Evolutionary conservation across 2,113 vertebrate genomes (phyloP).

Genomic region (Dasyurus viverrinus): DNA sequence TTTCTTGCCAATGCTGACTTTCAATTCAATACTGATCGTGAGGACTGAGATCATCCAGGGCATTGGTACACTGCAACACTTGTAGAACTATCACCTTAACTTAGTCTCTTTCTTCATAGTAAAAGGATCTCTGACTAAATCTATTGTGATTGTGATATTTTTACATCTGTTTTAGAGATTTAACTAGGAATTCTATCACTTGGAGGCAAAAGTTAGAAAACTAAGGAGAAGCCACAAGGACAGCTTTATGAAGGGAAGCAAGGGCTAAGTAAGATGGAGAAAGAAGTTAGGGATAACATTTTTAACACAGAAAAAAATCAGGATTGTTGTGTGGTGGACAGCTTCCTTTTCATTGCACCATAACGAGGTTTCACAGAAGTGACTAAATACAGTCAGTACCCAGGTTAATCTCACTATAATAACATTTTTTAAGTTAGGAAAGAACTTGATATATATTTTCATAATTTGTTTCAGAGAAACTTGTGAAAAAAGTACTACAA

Average conservation of each 20-base stretch:
- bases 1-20: too few species aligned
- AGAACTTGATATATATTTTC: neutral
- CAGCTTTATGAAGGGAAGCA: neutral
- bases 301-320: too few species aligned
- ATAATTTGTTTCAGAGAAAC: neutral
- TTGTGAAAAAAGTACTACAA: neutral
- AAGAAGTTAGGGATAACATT: neutral
- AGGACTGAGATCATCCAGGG: too few species aligned
- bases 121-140: too few species aligned
- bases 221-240: neutral
- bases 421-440: neutral
- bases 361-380: neutral
- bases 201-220: neutral
- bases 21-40: too few species aligned
- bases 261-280: neutral
- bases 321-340: neutral
- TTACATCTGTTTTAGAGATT: too few species aligned
- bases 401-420: neutral
- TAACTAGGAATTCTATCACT: neutral
- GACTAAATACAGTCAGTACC: neutral
- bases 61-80: too few species aligned
- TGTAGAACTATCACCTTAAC: too few species aligned
- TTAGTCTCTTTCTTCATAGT: too few species aligned
- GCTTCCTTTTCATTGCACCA: neutral
- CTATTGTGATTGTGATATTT: too few species aligned